Evolutionary conservation across 2,797 vertebrate species (phyloP).

Genomic region (Gymnoscopelus microlampas): DNA sequence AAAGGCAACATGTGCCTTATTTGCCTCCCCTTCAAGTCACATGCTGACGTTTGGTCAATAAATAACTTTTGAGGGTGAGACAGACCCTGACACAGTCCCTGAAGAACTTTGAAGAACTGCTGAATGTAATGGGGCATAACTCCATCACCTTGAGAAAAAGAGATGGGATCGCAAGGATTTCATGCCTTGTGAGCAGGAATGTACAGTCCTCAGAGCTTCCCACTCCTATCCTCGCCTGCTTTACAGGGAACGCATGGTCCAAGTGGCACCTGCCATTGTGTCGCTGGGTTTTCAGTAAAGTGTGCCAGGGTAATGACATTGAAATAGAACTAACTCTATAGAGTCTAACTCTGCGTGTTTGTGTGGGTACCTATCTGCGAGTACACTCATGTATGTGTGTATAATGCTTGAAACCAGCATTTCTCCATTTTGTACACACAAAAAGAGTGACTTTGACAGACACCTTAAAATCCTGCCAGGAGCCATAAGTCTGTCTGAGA

Average conservation of each 20-base stretch:
- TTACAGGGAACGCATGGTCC: not conserved
- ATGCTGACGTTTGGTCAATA: no score
- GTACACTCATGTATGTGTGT: not conserved
- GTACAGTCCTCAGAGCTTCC: not conserved
- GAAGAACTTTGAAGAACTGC: not conserved
- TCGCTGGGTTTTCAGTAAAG: not conserved
- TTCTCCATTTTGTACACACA: not conserved
- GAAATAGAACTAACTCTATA: no score
- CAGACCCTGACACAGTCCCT: not conserved
- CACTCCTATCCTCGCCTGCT: not conserved
- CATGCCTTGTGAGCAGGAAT: constrained; percentile 1
- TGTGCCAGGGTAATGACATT: constrained; percentile 2
- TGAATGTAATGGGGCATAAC: no score
- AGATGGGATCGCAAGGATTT: not conserved
- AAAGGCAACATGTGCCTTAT: no score
- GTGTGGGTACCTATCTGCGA: no score
- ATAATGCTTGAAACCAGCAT: not conserved
- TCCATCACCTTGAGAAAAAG: not conserved
- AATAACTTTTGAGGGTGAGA: no score
- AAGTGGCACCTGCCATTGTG: not conserved
- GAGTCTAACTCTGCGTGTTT: no score
- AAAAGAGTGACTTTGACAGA: constrained; percentile 1
- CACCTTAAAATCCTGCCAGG: not conserved
- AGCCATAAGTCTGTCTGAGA: constrained; percentile 3
- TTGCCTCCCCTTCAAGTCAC: no score